Evolutionary conservation across 2,113 vertebrate genomes (phyloP).

Genomic region (Pristiophorus japonicus): DNA sequence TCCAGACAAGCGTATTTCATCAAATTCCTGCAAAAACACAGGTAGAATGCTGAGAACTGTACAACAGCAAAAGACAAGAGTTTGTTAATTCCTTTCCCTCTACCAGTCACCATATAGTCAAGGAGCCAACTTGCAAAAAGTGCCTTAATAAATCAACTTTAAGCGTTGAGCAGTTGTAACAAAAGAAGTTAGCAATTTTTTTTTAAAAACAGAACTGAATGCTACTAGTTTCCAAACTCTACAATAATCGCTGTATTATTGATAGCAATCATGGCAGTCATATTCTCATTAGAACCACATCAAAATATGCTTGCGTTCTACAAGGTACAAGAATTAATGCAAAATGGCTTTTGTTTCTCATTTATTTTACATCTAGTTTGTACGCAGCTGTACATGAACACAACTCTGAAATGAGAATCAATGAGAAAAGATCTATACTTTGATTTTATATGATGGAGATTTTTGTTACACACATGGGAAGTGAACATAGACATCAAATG

Average conservation of each 20-base stretch:
- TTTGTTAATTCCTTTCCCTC: neutral
- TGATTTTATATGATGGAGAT: too few species aligned
- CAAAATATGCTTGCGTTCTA: neutral
- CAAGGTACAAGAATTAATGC: neutral
- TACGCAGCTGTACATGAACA: neutral
- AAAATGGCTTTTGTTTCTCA: neutral
- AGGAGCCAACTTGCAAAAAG: neutral
- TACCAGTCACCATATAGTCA: neutral
- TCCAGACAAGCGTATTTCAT: slow-evolving; percentile 95
- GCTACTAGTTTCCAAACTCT: neutral
- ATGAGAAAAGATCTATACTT: neutral
- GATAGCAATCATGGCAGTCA: neutral
- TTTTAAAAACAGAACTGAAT: too few species aligned
- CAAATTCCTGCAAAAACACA: slow-evolving; percentile 79
- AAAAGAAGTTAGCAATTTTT: too few species aligned
- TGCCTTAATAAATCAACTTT: too few species aligned
- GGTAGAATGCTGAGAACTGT: neutral
- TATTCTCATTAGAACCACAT: neutral
- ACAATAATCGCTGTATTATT: neutral
- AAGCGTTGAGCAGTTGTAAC: too few species aligned
- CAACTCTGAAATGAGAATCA: neutral
- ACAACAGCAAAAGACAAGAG: neutral
- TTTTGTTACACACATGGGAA: too few species aligned
- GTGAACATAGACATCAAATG: too few species aligned
- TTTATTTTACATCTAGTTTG: neutral